phyloP scores from a whole-genome alignment of 1,140 invertebrate species.

The Pachyrhynchus sulphureomaculatus region DNA sequence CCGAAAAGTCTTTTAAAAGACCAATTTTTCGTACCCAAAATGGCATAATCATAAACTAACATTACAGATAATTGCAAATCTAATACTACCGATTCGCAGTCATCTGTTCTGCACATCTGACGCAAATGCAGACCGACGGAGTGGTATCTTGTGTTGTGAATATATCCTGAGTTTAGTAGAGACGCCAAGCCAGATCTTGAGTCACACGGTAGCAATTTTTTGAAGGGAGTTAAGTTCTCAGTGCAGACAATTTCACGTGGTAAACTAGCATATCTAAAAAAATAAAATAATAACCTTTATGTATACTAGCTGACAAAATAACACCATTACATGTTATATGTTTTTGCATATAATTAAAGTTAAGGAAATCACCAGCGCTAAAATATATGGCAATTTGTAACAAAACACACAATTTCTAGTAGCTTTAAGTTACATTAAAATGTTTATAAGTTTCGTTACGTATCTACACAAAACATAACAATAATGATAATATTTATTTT shows the following conservation, averaged over 20 bases:
- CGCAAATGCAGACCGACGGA: conserved; percentile 85
- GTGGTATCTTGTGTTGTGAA: conserved; percentile 94
- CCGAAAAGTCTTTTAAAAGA: conserved; percentile 85
- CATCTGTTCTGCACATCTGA: conserved; percentile 67
- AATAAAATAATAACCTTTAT: conserved; percentile 25
- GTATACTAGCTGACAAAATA: too few relatives aligned
- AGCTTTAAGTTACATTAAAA: too few relatives aligned
- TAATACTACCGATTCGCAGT: conserved; percentile 65
- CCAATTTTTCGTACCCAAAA: conserved; percentile 72
- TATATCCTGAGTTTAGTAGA: conserved; percentile 84
- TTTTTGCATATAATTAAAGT: too few relatives aligned
- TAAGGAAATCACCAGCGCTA: too few relatives aligned
- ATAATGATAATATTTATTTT: too few relatives aligned
- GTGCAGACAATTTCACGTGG: conserved; percentile 97
- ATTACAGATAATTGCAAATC: conserved; percentile 84
- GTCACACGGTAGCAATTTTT: conserved; percentile 92
- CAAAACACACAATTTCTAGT: too few relatives aligned
- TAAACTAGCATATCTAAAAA: conserved; percentile 80
- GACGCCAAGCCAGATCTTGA: conserved; percentile 81
- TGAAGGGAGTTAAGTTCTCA: conserved; percentile 98
- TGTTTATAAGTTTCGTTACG: too few relatives aligned
- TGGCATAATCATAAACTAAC: conserved; percentile 77
- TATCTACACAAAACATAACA: too few relatives aligned
- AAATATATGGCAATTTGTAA: too few relatives aligned
- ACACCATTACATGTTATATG: too few relatives aligned